These are phyloP conservation scores for Cyphomyrus plagiostoma DNA, from an alignment of 2,113 vertebrate species.

Conservation along the genomic window DNA sequence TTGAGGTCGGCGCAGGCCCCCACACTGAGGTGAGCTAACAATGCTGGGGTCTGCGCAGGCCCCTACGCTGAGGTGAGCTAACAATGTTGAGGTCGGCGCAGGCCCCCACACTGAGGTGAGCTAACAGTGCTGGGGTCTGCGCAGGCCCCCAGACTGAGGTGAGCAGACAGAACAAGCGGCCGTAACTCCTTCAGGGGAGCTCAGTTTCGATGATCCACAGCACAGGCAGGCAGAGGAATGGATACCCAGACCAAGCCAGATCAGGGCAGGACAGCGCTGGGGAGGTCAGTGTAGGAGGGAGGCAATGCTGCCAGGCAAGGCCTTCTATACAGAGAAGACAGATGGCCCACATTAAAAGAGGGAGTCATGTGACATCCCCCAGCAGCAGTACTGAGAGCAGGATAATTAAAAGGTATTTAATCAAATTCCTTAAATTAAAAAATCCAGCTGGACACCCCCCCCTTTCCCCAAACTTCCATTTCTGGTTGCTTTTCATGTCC, in stretches of 20 bases:
- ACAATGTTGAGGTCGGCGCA: not conserved
- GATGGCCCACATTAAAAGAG: conserved; percentile 49
- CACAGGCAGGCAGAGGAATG: not conserved
- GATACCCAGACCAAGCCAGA: not conserved
- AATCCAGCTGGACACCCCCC: conserved; percentile 39
- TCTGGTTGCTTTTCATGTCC: conserved; percentile 7
- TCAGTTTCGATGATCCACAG: not conserved
- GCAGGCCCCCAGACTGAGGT: not conserved
- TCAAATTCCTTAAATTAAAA: conserved; percentile 45
- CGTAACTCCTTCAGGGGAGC: not conserved
- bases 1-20: not conserved
- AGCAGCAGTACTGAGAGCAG: conserved; percentile 38
- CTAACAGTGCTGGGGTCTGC: not conserved
- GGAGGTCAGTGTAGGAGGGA: not conserved
- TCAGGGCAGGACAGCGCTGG: not conserved
- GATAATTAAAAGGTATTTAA: conserved; percentile 48
- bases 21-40: not conserved
- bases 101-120: not conserved
- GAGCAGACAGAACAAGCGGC: not conserved
- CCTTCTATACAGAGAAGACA: conserved; percentile 37
- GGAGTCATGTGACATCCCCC: conserved; percentile 41
- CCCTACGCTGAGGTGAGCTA: not conserved
- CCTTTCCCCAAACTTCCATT: conserved; percentile 26
- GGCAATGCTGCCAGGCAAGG: not conserved
- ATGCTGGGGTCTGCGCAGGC: not conserved